Evolutionary conservation across 2,113 vertebrate genomes (phyloP).

Genomic region (Brachyistius frenatus): DNA sequence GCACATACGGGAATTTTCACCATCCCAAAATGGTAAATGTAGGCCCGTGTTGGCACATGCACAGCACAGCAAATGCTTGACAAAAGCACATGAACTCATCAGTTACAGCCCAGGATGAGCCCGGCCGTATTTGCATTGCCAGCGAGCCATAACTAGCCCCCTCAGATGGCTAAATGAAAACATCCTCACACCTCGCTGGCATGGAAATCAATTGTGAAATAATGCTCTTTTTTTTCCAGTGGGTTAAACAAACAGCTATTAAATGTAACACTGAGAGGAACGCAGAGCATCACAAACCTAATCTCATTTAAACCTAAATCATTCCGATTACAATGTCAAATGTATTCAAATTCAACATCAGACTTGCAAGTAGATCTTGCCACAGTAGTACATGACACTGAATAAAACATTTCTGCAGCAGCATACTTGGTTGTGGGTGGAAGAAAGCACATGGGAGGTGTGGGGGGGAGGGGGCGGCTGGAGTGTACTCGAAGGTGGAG

Average conservation of each 20-base stretch:
- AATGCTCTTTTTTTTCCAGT: conserved; percentile 38
- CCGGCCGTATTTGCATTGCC: conserved; percentile 40
- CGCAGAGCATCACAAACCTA: conserved; percentile 15
- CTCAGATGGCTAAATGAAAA: conserved; percentile 54
- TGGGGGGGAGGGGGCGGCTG: not conserved
- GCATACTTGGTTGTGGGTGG: not conserved
- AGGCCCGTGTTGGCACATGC: conserved; percentile 25
- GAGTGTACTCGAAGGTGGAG: conserved; percentile 18
- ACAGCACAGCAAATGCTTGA: conserved; percentile 35
- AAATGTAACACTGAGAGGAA: conserved; percentile 49
- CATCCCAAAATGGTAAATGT: conserved; percentile 48
- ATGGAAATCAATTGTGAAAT: conserved; percentile 67
- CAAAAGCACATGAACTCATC: conserved; percentile 32
- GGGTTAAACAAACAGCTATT: conserved; percentile 65
- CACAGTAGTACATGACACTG: conserved; percentile 45
- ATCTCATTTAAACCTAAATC: conserved; percentile 58
- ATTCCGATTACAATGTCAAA: conserved; percentile 61
- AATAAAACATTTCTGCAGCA: conserved; percentile 66
- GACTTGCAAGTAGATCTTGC: conserved; percentile 33
- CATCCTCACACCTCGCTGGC: conserved; percentile 41
- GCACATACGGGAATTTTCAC: conserved; percentile 49
- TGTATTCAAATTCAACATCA: conserved; percentile 69
- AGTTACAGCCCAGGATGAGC: conserved; percentile 14
- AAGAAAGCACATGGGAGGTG: not conserved
- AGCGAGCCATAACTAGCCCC: conserved; percentile 23